phyloP scores from a whole-genome alignment of 2,797 vertebrate genomes.

The Heterohyrax brucei region DNA sequence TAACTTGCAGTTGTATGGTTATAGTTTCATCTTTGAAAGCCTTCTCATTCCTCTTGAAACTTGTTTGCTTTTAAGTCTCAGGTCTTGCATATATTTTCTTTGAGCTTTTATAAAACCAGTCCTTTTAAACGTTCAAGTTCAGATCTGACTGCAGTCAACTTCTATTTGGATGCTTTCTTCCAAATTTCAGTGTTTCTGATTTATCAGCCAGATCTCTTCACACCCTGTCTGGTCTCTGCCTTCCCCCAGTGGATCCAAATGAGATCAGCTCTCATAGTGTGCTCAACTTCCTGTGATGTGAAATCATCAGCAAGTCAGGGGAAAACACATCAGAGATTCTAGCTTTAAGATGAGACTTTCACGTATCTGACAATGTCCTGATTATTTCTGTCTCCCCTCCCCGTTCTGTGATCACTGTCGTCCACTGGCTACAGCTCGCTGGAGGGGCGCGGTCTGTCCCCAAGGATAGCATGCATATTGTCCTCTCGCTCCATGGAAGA shows the following conservation, averaged over 20 bases:
- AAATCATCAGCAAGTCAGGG: neutral
- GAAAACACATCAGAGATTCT: neutral
- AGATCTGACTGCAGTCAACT: neutral
- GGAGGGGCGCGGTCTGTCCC: accelerated
- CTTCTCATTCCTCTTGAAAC: constrained; percentile 62
- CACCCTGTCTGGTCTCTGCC: neutral
- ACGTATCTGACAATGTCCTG: neutral
- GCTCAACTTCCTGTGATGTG: neutral
- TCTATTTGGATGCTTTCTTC: constrained; percentile 22
- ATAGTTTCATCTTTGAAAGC: constrained; percentile 50
- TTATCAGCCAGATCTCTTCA: neutral
- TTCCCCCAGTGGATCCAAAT: neutral
- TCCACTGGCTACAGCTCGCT: neutral
- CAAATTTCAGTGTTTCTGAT: constrained; percentile 1
- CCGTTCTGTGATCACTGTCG: neutral
- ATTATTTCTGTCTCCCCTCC: neutral
- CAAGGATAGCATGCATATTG: accelerated
- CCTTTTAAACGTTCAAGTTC: constrained; percentile 58
- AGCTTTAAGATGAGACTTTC: neutral
- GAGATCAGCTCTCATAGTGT: neutral
- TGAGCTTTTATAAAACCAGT: constrained; percentile 75
- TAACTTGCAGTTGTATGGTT: constrained; percentile 56
- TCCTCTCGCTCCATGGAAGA: neutral
- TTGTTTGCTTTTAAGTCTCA: constrained; percentile 70
- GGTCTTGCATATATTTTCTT: constrained; percentile 69